phyloP scores from a whole-genome alignment of 2,888 invertebrate species.

The Pollenia griseotomentosa region DNA sequence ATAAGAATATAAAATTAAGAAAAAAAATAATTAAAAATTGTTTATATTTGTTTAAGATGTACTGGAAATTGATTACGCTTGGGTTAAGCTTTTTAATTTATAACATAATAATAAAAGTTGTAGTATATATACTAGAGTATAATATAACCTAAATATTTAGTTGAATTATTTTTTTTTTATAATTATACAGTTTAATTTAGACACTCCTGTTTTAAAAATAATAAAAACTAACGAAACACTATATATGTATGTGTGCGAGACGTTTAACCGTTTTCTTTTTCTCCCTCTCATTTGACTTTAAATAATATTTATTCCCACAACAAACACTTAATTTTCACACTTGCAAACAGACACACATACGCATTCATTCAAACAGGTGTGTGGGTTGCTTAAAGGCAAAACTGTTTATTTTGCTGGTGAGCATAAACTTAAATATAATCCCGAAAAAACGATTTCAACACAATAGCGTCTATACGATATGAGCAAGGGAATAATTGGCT shows the following conservation, averaged over 20 bases:
- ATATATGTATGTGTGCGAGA: slow-evolving; percentile 23
- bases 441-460: no score
- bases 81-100: slow-evolving; percentile 21
- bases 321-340: slow-evolving; percentile 51
- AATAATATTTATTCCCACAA: slow-evolving; percentile 41
- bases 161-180: slow-evolving; percentile 39
- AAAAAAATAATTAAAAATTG: background rate
- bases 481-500: no score
- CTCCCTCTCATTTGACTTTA: background rate
- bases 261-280: slow-evolving; percentile 26
- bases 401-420: slow-evolving; percentile 7
- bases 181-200: slow-evolving; percentile 47
- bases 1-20: background rate
- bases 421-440: background rate
- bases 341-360: background rate
- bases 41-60: no score
- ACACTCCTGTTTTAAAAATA: slow-evolving; percentile 45
- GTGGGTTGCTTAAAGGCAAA: slow-evolving; percentile 7
- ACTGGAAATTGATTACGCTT: slow-evolving; percentile 5
- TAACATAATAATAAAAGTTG: background rate
- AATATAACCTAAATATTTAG: slow-evolving; percentile 33
- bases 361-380: background rate
- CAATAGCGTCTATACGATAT: no score
- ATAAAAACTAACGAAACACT: slow-evolving; percentile 10
- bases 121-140: background rate